Percentiles rank a stretch among this genome's conserved stretches.
phyloP scores from a whole-genome alignment of 1,140 invertebrate species.

The Metopolophium dirhodum region DNA sequence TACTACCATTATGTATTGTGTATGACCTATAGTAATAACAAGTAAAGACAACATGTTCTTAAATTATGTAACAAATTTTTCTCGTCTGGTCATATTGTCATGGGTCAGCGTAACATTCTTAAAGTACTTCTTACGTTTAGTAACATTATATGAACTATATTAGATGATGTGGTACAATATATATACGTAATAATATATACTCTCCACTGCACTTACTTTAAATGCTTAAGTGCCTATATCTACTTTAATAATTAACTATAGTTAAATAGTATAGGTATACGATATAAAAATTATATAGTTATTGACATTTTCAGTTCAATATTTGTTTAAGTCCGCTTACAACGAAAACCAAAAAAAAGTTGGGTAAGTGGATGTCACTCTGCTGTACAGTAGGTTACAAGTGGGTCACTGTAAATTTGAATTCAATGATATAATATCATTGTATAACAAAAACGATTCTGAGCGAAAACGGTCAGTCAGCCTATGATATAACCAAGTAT shows the following conservation, averaged over 20 bases:
- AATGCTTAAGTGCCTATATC: neutral
- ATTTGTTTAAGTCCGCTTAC: fast-evolving
- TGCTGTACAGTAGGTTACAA: no score
- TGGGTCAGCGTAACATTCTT: neutral
- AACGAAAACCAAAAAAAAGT: no score
- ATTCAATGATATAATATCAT: no score
- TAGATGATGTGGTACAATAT: neutral
- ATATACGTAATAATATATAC: neutral
- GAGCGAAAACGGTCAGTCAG: no score
- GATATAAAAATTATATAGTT: neutral
- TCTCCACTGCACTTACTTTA: neutral
- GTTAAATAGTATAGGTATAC: neutral
- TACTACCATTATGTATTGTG: neutral
- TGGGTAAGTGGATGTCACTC: no score
- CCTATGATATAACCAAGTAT: no score
- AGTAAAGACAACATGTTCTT: neutral
- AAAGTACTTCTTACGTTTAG: neutral
- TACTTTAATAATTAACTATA: neutral
- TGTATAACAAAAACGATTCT: no score
- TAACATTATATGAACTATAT: neutral
- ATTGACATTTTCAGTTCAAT: neutral
- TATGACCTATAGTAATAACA: neutral
- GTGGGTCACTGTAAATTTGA: no score
- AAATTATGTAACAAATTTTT: neutral
- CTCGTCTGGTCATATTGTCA: neutral